These are phyloP conservation scores for Caradrina clavipalpis DNA, from an alignment of 2,888 invertebrate genomes.

Conservation along the genomic window DNA sequence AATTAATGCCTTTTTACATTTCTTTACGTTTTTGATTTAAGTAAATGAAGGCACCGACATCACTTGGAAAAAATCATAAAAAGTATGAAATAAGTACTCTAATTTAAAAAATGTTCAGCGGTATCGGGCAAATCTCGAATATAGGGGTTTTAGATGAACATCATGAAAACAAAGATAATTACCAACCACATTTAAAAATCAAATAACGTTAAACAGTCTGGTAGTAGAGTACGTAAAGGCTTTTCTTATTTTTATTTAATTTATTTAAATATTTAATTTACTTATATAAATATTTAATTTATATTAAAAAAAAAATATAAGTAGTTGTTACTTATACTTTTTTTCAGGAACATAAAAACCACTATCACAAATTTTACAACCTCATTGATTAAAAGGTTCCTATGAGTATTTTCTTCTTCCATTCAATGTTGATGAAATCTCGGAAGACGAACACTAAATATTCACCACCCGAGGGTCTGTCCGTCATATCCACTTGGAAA, in stretches of 20 bases:
- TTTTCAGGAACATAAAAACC: too few relatives aligned
- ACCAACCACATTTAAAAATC: too few relatives aligned
- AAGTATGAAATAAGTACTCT: background rate
- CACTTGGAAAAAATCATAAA: background rate
- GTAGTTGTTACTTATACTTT: too few relatives aligned
- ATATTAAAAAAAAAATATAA: too few relatives aligned
- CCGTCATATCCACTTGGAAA: slow-evolving; percentile 18
- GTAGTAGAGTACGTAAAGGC: too few relatives aligned
- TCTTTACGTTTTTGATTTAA: slow-evolving; percentile 1
- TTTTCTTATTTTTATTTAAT: too few relatives aligned
- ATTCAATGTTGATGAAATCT: slow-evolving; percentile 47
- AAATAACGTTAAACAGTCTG: too few relatives aligned
- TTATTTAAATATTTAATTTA: too few relatives aligned
- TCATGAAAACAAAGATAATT: too few relatives aligned
- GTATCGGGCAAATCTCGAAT: too few relatives aligned
- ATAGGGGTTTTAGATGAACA: too few relatives aligned
- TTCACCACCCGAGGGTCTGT: slow-evolving; percentile 31
- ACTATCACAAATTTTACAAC: background rate
- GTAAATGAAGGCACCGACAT: background rate
- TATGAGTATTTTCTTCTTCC: slow-evolving; percentile 20
- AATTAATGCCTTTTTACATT: background rate
- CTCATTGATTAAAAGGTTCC: slow-evolving; percentile 24
- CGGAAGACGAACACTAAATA: slow-evolving; percentile 42
- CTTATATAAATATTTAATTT: too few relatives aligned
- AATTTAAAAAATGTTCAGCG: background rate